Base-by-base conservation (phyloP, 2,797 vertebrate genomes). In the Fundulus diaphanus region DNA sequence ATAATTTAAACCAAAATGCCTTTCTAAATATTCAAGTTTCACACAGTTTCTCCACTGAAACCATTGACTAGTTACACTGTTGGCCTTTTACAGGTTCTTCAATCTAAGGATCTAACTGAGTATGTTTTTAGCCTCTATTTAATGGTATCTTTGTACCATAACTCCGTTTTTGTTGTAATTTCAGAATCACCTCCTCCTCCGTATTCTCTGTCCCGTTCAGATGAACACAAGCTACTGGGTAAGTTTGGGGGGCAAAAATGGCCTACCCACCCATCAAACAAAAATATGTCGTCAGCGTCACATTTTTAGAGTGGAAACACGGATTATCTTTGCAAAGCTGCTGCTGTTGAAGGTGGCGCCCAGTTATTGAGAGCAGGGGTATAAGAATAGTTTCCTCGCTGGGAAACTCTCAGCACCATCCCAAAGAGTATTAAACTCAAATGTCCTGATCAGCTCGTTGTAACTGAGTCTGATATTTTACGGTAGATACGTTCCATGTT, bases 171-270 rank as follows among this genome's bases (percentile, higher is more conserved):
- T 73, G 52, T 87, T 93, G 93, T 82, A 49, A 89, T 96, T 96
- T 74, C 94, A 99, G 98, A 99, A 88, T 98, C 97, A 68, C 97
- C 98, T 63, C 98, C 98, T 77, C 98, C 98, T 83, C 98, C 98
- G 22, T 99, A 99, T 86, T 98, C 96, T 71, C 94, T 96, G 89
- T 96, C 97, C 87, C 95, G 90, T 79, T 93, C 90, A 66, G 95
- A 95, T 66, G 96, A 96, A 94, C 95, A 95, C 93, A 97, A 97
- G 95, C 95, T 96, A 96, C 95, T 97, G 95, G 96, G 97, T 97
- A 94, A 96, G 96, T 96, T 73, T 84, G 70, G 24, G 54, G 77
- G 12, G 33, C 5, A 20, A 42, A n/a, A 80, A 72, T 73, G 0
- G 1, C 12, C 48, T 1, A 37, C 72, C 42, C 66, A 69, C 76